Percentiles rank a stretch among this genome's conserved stretches.
Conservation (phyloP, 2,888 invertebrate species). For the Germaria angustata region DNA sequence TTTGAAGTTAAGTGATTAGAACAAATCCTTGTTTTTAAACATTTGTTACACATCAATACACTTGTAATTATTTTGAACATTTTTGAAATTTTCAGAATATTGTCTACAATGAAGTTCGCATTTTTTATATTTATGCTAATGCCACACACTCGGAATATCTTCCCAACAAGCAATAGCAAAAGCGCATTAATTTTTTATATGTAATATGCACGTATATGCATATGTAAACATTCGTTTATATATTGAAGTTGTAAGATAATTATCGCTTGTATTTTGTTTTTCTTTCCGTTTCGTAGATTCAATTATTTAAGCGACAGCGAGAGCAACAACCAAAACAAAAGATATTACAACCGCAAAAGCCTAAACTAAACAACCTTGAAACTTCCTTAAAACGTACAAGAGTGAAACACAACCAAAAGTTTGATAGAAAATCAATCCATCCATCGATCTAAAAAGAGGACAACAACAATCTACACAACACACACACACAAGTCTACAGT, state of each 20-base stretch:
- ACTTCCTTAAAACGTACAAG: slow-evolving; percentile 50
- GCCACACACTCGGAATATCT: too few species aligned
- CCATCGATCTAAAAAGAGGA: slow-evolving; percentile 20
- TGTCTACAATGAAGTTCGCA: too few species aligned
- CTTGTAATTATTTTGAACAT: too few species aligned
- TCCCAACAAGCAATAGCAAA: too few species aligned
- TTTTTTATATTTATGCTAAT: too few species aligned
- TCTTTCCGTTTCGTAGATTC: slow-evolving; percentile 19
- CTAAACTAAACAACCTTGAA: slow-evolving; percentile 25
- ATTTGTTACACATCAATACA: too few species aligned
- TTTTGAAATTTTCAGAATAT: too few species aligned
- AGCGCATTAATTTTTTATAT: too few species aligned
- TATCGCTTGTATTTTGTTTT: slow-evolving; percentile 7
- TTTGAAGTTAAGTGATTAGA: too few species aligned
- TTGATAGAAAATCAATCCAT: slow-evolving; percentile 18
- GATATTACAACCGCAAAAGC: not conserved
- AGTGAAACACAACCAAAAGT: not conserved
- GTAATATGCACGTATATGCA: too few species aligned
- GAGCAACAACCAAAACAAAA: not conserved
- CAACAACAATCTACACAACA: not conserved
- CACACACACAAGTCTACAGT: not conserved
- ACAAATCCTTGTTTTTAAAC: too few species aligned
- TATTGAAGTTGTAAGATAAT: not conserved
- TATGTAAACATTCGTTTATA: too few species aligned
- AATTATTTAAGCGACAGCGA: slow-evolving; percentile 1